These are phyloP conservation scores for Trinectes maculatus DNA, from an alignment of 2,113 vertebrate species.

Conservation along the genomic window DNA sequence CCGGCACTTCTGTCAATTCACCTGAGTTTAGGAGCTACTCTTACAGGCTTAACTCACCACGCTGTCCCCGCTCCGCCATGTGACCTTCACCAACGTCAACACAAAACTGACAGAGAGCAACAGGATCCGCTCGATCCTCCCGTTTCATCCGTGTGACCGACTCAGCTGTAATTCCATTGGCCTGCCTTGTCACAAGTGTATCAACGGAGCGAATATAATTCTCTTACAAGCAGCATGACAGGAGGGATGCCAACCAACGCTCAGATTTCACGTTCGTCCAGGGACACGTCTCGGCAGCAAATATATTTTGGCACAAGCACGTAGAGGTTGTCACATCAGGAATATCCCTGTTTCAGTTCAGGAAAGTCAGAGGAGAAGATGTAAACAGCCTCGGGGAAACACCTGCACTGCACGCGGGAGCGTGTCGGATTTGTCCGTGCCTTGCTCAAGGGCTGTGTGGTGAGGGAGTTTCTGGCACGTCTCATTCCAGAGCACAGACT, in stretches of 20 bases:
- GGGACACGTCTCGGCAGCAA: conserved; percentile 47
- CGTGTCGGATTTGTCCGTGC: too few species aligned
- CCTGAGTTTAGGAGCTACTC: neutral
- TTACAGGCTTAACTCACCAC: conserved; percentile 20
- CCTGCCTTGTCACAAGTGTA: conserved; percentile 48
- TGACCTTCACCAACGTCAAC: conserved; percentile 37
- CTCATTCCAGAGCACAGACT: conserved; percentile 21
- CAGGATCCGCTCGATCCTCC: conserved; percentile 11
- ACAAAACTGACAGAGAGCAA: conserved; percentile 35
- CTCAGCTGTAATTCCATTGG: conserved; percentile 43
- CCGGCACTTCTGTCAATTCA: conserved; percentile 6
- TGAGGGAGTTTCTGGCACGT: conserved; percentile 1
- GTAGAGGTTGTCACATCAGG: conserved; percentile 57
- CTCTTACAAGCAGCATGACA: conserved; percentile 68
- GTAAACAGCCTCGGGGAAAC: conserved; percentile 21
- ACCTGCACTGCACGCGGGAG: conserved; percentile 1
- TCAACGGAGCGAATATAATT: conserved; percentile 65
- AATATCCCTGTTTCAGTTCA: conserved; percentile 20
- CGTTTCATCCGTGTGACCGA: conserved; percentile 13
- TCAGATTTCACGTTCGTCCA: conserved; percentile 70
- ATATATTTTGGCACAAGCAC: conserved; percentile 60
- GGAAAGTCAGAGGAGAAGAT: conserved; percentile 6
- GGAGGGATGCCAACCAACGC: conserved; percentile 54
- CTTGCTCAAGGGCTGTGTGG: conserved; percentile 31
- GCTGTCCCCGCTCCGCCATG: neutral